Conservation (phyloP, 35 echinoderm and acorn worm genomes). For the Amphiura filiformis region DNA sequence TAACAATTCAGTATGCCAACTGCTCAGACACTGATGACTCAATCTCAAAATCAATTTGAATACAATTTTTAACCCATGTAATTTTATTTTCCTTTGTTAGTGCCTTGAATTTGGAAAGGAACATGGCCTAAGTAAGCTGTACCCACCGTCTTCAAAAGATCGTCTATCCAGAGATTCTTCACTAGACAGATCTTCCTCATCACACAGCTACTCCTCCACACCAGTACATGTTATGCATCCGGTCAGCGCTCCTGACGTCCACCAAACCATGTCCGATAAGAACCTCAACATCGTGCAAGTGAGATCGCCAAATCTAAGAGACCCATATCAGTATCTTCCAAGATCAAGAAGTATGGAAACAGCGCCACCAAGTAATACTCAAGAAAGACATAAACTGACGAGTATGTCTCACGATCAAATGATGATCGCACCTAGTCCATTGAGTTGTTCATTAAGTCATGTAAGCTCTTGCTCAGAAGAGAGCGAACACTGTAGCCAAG, state of each 20-base stretch:
- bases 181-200: not conserved
- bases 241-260: not conserved
- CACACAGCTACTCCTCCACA: not conserved
- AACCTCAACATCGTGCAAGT: not conserved
- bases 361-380: not conserved
- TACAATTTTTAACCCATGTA: too few species aligned
- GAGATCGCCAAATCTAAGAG: not conserved
- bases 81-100: slow-evolving; percentile 1
- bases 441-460: not conserved
- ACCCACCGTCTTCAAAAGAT: not conserved
- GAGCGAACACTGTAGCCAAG: not conserved
- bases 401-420: not conserved
- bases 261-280: not conserved
- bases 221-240: not conserved
- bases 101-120: slow-evolving; percentile 63
- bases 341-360: not conserved
- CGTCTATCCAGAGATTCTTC: not conserved
- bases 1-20: too few species aligned
- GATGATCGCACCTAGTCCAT: not conserved
- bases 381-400: not conserved
- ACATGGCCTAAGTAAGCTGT: slow-evolving; percentile 48
- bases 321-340: not conserved
- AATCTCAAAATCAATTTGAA: too few species aligned
- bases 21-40: too few species aligned
- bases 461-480: not conserved